These are phyloP conservation scores for Steatocranus sp. DNA, from an alignment of 2,797 vertebrate species.

Conservation along the genomic window DNA sequence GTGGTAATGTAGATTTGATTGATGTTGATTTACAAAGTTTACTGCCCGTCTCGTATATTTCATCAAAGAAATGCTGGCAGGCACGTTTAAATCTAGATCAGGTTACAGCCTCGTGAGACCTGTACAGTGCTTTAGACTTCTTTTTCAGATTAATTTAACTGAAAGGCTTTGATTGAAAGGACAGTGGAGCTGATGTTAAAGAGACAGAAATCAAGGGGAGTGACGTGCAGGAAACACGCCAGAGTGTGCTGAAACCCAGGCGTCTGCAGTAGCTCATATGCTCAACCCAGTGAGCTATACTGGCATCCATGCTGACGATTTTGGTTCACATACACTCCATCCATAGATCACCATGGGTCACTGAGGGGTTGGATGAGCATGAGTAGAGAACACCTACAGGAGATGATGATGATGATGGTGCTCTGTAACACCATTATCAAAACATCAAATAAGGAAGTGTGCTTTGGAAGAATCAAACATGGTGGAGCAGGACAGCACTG, in stretches of 20 bases:
- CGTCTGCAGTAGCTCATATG: neutral
- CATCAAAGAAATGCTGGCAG: neutral
- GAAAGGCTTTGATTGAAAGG: neutral
- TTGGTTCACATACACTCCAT: neutral
- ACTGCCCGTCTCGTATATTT: too few relatives aligned
- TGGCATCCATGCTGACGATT: neutral
- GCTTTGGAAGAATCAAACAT: neutral
- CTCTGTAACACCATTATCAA: neutral
- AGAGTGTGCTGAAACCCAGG: neutral
- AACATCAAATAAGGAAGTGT: neutral
- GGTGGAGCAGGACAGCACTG: neutral
- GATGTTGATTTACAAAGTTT: slow-evolving; percentile 11
- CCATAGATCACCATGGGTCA: neutral
- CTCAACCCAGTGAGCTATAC: neutral
- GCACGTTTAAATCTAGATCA: neutral
- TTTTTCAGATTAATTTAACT: neutral
- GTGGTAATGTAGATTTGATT: slow-evolving; percentile 28
- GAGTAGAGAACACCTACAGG: neutral
- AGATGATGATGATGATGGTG: neutral
- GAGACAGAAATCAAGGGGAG: neutral
- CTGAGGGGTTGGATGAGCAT: neutral
- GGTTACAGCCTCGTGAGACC: neutral
- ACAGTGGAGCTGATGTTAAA: neutral
- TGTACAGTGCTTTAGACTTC: neutral
- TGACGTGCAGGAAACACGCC: neutral